Conservation (phyloP, 2,888 invertebrate species). For the Protodeltote pygarga region DNA sequence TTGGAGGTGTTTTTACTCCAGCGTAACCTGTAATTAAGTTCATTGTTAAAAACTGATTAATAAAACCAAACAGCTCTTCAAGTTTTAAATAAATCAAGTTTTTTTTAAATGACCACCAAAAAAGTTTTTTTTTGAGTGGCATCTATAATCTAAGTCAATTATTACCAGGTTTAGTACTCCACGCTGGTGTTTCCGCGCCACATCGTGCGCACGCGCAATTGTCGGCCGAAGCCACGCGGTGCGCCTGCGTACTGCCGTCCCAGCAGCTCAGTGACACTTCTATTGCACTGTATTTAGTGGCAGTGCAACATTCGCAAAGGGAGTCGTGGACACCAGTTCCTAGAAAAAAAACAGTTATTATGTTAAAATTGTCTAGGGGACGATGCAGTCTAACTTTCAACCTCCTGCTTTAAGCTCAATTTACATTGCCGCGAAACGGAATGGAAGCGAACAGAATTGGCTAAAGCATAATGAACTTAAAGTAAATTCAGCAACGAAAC, state of each 20-base stretch:
- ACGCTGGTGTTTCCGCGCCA: too few relatives aligned
- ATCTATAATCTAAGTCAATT: not conserved
- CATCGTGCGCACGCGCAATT: conserved; percentile 48
- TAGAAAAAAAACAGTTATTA: conserved; percentile 55
- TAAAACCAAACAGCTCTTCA: too few relatives aligned
- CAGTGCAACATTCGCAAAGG: conserved; percentile 87
- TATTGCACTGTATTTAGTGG: conserved; percentile 65
- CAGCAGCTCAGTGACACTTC: conserved; percentile 65
- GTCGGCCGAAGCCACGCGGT: conserved; percentile 66
- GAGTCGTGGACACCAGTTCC: conserved; percentile 86
- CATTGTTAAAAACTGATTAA: not conserved
- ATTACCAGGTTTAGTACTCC: conserved; percentile 24
- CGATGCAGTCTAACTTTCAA: too few relatives aligned
- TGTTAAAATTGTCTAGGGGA: too few relatives aligned
- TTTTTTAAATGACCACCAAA: too few relatives aligned
- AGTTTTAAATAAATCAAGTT: too few relatives aligned
- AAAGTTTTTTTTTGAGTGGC: too few relatives aligned
- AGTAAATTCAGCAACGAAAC: too few relatives aligned
- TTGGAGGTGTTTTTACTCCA: conserved; percentile 41
- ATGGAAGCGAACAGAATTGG: too few relatives aligned
- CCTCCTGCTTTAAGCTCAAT: too few relatives aligned
- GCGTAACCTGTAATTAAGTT: conserved; percentile 42
- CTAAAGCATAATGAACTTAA: too few relatives aligned
- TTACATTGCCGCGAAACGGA: too few relatives aligned
- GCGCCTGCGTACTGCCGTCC: conserved; percentile 61